These are phyloP conservation scores for Eupithecia abbreviata DNA, from an alignment of 2,888 invertebrate genomes.

Conservation along the genomic window DNA sequence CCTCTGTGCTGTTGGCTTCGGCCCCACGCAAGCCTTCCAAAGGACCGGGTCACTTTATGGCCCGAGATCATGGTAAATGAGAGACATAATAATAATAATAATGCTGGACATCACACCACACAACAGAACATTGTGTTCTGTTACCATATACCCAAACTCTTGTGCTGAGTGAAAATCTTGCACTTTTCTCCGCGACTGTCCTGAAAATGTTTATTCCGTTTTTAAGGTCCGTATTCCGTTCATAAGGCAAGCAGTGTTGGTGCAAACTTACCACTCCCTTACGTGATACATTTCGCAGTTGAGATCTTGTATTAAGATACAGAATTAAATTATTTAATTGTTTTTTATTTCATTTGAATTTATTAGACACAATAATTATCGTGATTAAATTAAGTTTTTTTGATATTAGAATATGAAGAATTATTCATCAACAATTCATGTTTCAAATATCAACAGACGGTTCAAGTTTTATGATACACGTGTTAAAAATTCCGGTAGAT, in stretches of 20 bases:
- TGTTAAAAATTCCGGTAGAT: neutral
- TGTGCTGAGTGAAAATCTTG: neutral
- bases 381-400: neutral
- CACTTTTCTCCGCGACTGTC: slow-evolving; percentile 22
- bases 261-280: too few relatives aligned
- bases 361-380: neutral
- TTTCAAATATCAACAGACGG: neutral
- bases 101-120: neutral
- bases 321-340: neutral
- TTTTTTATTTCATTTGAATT: too few relatives aligned
- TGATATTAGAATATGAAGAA: neutral
- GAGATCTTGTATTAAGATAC: neutral
- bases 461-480: neutral
- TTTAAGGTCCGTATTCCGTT: too few relatives aligned
- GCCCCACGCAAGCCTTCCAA: too few relatives aligned
- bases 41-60: too few relatives aligned
- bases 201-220: slow-evolving; percentile 31
- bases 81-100: too few relatives aligned
- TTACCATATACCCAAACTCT: neutral
- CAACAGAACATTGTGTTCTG: too few relatives aligned
- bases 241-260: too few relatives aligned
- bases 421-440: neutral
- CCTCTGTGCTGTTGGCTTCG: too few relatives aligned
- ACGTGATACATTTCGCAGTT: neutral
- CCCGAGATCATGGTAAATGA: too few relatives aligned